Percentiles rank a stretch among this genome's conserved stretches.
Evolutionary conservation across 2,888 invertebrate genomes (phyloP).

Genomic region (Pteria penguin): DNA sequence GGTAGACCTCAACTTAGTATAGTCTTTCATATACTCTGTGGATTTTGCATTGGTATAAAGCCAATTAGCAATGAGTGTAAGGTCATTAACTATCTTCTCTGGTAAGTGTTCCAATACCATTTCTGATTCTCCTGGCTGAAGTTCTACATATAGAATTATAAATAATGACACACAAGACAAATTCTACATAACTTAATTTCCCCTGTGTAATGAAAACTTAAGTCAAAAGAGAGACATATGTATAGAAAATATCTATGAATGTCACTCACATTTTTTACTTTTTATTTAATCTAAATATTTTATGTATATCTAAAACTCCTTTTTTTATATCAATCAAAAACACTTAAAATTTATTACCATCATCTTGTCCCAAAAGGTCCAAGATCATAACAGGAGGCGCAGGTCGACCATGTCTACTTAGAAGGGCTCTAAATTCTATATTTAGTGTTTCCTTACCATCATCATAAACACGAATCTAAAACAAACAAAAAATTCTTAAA

Average conservation of each 20-base stretch:
- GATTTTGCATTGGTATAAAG: conserved; percentile 87
- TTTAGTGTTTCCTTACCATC: conserved; percentile 92
- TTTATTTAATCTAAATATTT: too few relatives aligned
- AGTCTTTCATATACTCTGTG: conserved; percentile 88
- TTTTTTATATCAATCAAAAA: too few relatives aligned
- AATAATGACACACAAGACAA: too few relatives aligned
- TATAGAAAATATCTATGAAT: too few relatives aligned
- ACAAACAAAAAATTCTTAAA: conserved; percentile 1
- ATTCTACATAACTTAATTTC: too few relatives aligned
- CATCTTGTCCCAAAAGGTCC: conserved; percentile 92
- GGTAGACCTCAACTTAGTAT: conserved; percentile 87
- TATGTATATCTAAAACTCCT: too few relatives aligned
- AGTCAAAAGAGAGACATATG: too few relatives aligned
- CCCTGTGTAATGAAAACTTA: too few relatives aligned
- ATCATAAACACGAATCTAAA: conserved; percentile 79
- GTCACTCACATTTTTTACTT: too few relatives aligned
- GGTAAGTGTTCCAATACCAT: conserved; percentile 85
- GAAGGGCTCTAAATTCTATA: conserved; percentile 91
- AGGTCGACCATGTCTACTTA: conserved; percentile 92
- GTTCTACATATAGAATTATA: too few relatives aligned
- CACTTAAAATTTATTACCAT: conserved; percentile 82
- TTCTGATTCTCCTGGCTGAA: conserved; percentile 70
- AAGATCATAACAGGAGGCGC: conserved; percentile 92
- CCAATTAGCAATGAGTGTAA: conserved; percentile 92
- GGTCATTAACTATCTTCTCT: conserved; percentile 85